phyloP scores from a whole-genome alignment of 2,888 invertebrate species.

The Ptycholaimellus sp. region DNA sequence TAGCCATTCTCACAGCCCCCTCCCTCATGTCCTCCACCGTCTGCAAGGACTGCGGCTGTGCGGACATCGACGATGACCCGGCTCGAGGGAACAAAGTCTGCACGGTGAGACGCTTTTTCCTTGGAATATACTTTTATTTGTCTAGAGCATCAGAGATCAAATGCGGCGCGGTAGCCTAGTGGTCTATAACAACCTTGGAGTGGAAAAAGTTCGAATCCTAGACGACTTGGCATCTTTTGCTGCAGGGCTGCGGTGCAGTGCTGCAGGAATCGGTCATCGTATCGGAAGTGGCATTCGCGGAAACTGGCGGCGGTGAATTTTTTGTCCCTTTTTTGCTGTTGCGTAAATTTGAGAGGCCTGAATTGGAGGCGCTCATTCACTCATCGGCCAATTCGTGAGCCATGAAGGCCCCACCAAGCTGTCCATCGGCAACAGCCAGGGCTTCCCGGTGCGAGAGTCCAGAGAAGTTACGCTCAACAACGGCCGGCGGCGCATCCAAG shows the following conservation, averaged over 20 bases:
- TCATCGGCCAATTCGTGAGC: constrained; percentile 54
- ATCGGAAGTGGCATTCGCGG: constrained; percentile 81
- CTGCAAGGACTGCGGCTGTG: constrained; percentile 33
- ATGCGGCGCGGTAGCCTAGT: too few relatives aligned
- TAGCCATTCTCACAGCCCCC: too few relatives aligned
- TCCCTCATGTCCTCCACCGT: too few relatives aligned
- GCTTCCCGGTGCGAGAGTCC: constrained; percentile 42
- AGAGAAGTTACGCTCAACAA: constrained; percentile 69
- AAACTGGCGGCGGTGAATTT: constrained; percentile 32
- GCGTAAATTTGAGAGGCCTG: too few relatives aligned
- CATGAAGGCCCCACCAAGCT: constrained; percentile 7
- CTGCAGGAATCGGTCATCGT: constrained; percentile 87
- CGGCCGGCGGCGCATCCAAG: constrained; percentile 31
- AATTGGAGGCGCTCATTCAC: constrained; percentile 60
- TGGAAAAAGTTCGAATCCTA: too few relatives aligned
- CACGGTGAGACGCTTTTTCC: too few relatives aligned
- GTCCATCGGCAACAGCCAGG: constrained; percentile 4
- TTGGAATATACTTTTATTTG: too few relatives aligned
- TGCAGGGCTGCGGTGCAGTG: constrained; percentile 82
- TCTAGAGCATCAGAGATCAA: too few relatives aligned
- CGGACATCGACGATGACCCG: constrained; percentile 77
- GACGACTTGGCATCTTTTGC: too few relatives aligned
- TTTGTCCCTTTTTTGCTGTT: too few relatives aligned
- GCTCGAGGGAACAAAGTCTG: constrained; percentile 83
- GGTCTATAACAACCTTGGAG: too few relatives aligned